phyloP scores from a whole-genome alignment of 2,888 invertebrate genomes.

The Dryomyza anilis region DNA sequence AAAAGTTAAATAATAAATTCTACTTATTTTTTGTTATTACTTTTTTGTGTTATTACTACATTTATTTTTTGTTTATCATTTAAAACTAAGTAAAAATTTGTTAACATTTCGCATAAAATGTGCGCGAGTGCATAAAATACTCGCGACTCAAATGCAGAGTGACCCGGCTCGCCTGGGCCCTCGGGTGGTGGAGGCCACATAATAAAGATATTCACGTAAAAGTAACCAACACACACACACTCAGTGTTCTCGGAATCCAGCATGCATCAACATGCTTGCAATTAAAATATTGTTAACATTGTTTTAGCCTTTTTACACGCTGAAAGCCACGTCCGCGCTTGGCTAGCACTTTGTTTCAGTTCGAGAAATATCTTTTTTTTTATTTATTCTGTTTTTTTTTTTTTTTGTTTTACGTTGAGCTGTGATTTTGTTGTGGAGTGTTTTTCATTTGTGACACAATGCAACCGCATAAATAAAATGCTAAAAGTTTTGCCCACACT shows the following conservation, averaged over 20 bases:
- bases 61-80: too few relatives aligned
- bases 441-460: conserved; percentile 7
- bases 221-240: neutral
- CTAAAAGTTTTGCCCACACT: neutral
- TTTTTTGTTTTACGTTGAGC: neutral
- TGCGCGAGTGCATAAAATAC: too few relatives aligned
- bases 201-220: neutral
- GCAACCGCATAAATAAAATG: conserved; percentile 6
- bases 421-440: too few relatives aligned
- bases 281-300: conserved; percentile 6
- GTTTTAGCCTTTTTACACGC: neutral
- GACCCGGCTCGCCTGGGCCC: too few relatives aligned
- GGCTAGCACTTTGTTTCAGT: neutral
- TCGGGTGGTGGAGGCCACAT: too few relatives aligned
- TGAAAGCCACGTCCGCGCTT: neutral
- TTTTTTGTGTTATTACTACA: too few relatives aligned
- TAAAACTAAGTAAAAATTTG: too few relatives aligned
- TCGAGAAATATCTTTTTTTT: too few relatives aligned
- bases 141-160: too few relatives aligned
- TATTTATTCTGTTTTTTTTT: neutral
- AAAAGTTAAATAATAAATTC: too few relatives aligned
- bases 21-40: too few relatives aligned
- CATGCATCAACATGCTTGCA: neutral
- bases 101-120: too few relatives aligned
- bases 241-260: neutral